A percentile compares a stretch with the other conserved stretches of the same genome.
phyloP scores from a whole-genome alignment of 2,888 invertebrate species.

The Drosophila anceps region DNA sequence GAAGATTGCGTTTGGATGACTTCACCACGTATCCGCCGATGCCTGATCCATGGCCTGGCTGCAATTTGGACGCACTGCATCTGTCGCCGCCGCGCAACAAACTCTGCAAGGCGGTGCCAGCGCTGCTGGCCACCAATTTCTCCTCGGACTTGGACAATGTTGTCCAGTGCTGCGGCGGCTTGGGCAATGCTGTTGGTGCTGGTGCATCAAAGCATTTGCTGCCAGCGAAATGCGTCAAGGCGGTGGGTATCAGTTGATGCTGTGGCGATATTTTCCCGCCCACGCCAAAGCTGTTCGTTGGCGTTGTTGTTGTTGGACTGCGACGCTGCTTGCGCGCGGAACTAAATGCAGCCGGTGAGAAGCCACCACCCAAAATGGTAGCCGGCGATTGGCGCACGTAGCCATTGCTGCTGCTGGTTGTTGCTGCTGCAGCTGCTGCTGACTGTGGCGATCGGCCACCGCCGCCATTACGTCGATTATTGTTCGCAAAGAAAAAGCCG shows the following conservation, averaged over 20 bases:
- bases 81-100: slow-evolving; percentile 57
- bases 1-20: slow-evolving; percentile 83
- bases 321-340: slow-evolving; percentile 79
- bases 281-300: slow-evolving; percentile 45
- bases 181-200: slow-evolving; percentile 91
- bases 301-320: slow-evolving; percentile 57
- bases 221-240: slow-evolving; percentile 87
- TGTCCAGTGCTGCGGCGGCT: slow-evolving; percentile 93
- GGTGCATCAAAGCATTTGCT: slow-evolving; percentile 94
- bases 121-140: slow-evolving; percentile 85
- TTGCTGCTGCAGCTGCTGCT: slow-evolving; percentile 8
- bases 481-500: slow-evolving; percentile 67
- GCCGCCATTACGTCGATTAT: slow-evolving; percentile 56
- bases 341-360: slow-evolving; percentile 48
- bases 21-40: slow-evolving; percentile 70
- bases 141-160: slow-evolving; percentile 85
- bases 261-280: slow-evolving; percentile 82
- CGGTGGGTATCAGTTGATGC: slow-evolving; percentile 83
- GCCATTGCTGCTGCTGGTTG: slow-evolving; percentile 32
- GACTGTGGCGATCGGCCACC: slow-evolving; percentile 72
- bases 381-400: slow-evolving; percentile 77
- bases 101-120: slow-evolving; percentile 75
- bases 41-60: slow-evolving; percentile 21
- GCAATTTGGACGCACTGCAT: slow-evolving; percentile 55
- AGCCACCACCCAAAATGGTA: slow-evolving; percentile 77